phyloP scores from a whole-genome alignment of 2,888 invertebrate species.

The Hyalella azteca region DNA sequence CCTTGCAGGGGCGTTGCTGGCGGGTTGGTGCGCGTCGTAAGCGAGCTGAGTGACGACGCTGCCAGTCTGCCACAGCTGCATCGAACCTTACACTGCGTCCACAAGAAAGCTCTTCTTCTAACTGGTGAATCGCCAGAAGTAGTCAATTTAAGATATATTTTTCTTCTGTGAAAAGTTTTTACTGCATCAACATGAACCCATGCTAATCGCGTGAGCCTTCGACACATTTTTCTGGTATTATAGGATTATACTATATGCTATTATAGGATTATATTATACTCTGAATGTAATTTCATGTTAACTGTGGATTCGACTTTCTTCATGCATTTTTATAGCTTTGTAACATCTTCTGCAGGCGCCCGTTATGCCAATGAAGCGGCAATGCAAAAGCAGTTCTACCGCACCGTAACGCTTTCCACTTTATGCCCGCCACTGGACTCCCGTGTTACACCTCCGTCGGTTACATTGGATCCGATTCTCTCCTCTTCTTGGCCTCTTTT shows the following conservation, averaged over 20 bases:
- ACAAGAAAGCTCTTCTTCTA: not conserved
- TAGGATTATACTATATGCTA: no score
- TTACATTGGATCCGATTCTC: no score
- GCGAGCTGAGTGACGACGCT: not conserved
- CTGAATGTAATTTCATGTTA: no score
- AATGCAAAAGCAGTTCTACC: not conserved
- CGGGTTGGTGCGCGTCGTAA: conserved; percentile 1
- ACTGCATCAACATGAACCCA: no score
- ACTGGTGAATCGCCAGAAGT: not conserved
- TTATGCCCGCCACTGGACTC: not conserved
- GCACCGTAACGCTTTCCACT: conserved; percentile 4
- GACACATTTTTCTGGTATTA: no score
- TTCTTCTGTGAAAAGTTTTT: not conserved
- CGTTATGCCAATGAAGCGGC: not conserved
- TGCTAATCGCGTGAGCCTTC: no score
- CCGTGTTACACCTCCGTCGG: no score
- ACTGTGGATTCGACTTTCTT: no score
- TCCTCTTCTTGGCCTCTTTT: no score
- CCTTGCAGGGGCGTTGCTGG: not conserved
- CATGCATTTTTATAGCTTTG: no score
- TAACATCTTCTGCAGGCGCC: not conserved
- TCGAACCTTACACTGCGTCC: not conserved
- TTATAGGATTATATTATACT: no score
- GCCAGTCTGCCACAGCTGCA: not conserved
- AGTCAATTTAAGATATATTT: not conserved